Evolutionary conservation across 2,888 invertebrate species (phyloP), one percentile per base, ranked within the genome.

Genomic region (Hemithea aestivaria): DNA sequence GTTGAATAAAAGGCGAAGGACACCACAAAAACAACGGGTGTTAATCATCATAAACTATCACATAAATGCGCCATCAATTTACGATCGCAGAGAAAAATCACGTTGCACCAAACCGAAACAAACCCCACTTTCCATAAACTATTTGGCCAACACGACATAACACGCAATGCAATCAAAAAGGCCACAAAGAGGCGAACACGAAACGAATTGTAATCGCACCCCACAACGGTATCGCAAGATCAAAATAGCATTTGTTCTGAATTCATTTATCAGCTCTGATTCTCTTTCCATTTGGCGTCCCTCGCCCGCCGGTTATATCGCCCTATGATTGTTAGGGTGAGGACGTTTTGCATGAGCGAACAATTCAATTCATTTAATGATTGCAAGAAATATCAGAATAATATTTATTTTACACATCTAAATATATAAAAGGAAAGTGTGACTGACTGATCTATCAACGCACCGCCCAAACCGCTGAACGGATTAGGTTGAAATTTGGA

Each of bases 181-280:
- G 12, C 27, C 32, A 35, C 42, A 40, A 51, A 48, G 38, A 25
- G 34, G 36, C 32, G 33, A 24, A 35, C 39, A 58, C 61, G 56
- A 50, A 64, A 60, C 67, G 64, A 66, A 70, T 71, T 65, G 69
- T 73, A 68, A 70, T 67, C 57, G 57, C 68, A 68, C 77, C 75
- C 74, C 74, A 70, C 79, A 78, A 75, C 64, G 70, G 54, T 81
- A 82, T 83, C 80, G 78, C 66, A 66, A 77, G 79, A 82, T 83
- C 82, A 79, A 77, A 81, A 80, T 77, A 80, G 80, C 83, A 82
- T 83, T 82, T 82, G 80, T 81, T 73, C 73, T 69, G 65, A 74
- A 81, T 80, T 82, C 83, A 83, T 83, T 83, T 82, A 82, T 82
- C 83, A 83, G 76, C 61, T 62, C 63, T 73, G 78, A 80, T 77